Evolutionary conservation across 2,113 vertebrate species (phyloP), one percentile per base, ranked within the genome.

Genomic region (Chionodraco myersi): DNA sequence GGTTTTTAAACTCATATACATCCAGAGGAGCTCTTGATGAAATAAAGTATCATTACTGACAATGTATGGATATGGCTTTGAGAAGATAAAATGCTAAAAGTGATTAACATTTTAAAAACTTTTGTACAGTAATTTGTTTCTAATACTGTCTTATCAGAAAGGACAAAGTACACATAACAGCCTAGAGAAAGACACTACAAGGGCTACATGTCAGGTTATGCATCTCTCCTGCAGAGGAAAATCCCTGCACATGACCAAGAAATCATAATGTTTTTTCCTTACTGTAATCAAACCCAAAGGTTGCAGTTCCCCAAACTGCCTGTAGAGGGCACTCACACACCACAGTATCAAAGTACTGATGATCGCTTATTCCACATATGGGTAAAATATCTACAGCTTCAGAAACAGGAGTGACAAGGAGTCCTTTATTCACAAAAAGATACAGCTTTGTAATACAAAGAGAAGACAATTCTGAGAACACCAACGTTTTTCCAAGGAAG

Each of bases 241-340:
- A n/a, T 1, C 0, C 8, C 10, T 34, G 56, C 23, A 48, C 30
- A 5, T 36, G 18, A 69, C 16, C 18, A 30, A 10, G 9, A 23
- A 44, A 58, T 47, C 6, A 26, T 16, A 36, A 44, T 10, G 10
- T 14, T 60, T 49, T 30, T 14, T 3, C 56, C 6, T 0, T 5
- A 16, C 7, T 48, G 1, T 15, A 54, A 6, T 41, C 10, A 49
- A 48, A 15, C 7, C 18, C 52, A 1, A 15, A 16, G 0, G 4
- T 54, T 86, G 78, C 61, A 88, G 0, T 85, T 81, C 75, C 16
- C 34, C 1, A 18, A 11, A 7, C 2, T 21, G 61, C 51, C 89
- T 51, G 48, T 72, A 80, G 89, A 82, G 87, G 0, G 80, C 79
- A 63, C 15, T 62, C 74, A 73, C 16, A 79, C 4, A 78, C 65